phyloP scores from a whole-genome alignment of 2,797 vertebrate species.

The Anguilla megastoma region DNA sequence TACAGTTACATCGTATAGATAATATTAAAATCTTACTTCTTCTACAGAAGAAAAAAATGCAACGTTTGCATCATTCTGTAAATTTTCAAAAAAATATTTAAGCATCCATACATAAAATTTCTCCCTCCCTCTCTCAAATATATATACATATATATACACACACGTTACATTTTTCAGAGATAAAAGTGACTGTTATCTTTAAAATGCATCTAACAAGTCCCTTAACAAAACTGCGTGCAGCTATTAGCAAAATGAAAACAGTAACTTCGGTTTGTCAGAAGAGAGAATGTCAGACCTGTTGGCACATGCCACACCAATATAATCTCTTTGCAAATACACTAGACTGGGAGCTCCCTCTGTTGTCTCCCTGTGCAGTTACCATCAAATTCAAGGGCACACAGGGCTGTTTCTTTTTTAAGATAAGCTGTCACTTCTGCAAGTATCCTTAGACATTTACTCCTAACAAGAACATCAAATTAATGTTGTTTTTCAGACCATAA shows the following conservation, averaged over 20 bases:
- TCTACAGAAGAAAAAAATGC: neutral
- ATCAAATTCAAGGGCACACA: neutral
- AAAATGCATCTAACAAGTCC: neutral
- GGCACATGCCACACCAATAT: neutral
- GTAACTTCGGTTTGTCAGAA: neutral
- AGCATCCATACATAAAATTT: neutral
- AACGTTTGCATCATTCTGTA: neutral
- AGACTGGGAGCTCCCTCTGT: conserved; percentile 60
- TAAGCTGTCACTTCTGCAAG: neutral
- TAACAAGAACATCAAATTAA: neutral
- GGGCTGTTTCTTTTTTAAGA: neutral
- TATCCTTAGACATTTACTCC: neutral
- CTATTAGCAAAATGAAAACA: neutral
- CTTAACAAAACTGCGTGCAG: neutral
- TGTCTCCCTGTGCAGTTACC: conserved; percentile 40
- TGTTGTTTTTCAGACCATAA: neutral
- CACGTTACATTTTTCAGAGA: neutral
- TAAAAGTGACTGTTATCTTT: neutral
- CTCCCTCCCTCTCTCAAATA: neutral
- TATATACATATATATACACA: neutral
- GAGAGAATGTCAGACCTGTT: conserved; percentile 21
- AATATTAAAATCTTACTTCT: neutral
- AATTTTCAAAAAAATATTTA: neutral
- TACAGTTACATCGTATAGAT: neutral
- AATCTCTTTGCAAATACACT: conserved; percentile 26